These are phyloP conservation scores for Rhizomys pruinosus DNA, from an alignment of 2,113 vertebrate species.

Conservation along the genomic window DNA sequence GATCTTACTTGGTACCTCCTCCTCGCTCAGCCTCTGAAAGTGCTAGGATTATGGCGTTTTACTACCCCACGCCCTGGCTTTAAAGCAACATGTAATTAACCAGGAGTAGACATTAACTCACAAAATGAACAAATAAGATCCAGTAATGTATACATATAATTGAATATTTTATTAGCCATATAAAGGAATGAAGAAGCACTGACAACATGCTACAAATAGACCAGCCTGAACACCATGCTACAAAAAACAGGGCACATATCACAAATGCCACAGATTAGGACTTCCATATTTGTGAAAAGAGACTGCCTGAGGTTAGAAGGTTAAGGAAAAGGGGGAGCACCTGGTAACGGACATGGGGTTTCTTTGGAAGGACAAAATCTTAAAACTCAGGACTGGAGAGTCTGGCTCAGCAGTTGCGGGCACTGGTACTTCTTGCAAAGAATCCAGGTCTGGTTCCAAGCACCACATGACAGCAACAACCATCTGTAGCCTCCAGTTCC, in stretches of 20 bases:
- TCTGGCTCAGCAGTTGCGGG: no score
- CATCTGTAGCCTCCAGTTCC: no score
- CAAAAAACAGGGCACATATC: not conserved
- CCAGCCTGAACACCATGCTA: not conserved
- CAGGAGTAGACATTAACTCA: not conserved
- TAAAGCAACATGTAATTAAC: not conserved
- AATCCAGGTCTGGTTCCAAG: no score
- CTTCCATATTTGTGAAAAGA: not conserved
- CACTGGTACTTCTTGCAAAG: no score
- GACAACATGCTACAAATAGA: no score
- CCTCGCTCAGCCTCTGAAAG: not conserved
- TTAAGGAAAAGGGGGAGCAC: not conserved
- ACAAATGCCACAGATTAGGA: not conserved
- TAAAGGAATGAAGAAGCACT: constrained; percentile 10
- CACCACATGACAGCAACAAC: no score
- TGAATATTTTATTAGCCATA: not conserved
- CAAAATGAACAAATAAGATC: not conserved
- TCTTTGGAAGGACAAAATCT: not conserved
- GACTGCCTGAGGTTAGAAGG: not conserved
- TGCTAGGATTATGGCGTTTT: not conserved
- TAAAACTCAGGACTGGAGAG: no score
- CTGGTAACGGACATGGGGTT: not conserved
- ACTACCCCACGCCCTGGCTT: not conserved
- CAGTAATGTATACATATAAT: not conserved
- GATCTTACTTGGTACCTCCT: not conserved